Evolutionary conservation across 2,113 vertebrate species (phyloP).

Genomic region (Ictalurus punctatus): DNA sequence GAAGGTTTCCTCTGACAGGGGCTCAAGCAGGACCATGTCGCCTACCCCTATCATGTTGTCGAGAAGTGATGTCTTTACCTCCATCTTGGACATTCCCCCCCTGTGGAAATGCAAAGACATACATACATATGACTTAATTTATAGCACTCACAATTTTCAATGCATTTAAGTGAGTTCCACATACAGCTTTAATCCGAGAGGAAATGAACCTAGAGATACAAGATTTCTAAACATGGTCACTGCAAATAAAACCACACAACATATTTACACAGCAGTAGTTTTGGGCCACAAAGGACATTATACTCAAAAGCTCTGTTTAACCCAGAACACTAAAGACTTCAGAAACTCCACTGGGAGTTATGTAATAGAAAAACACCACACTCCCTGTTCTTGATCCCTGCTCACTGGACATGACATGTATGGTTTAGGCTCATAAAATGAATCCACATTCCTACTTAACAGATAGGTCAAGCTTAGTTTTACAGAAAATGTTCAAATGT

Average conservation of each 20-base stretch:
- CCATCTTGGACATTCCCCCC: conserved; percentile 87
- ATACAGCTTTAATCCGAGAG: background rate
- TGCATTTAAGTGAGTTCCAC: background rate
- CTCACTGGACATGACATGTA: conserved; percentile 53
- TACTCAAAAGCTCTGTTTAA: conserved; percentile 54
- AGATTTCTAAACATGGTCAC: conserved; percentile 59
- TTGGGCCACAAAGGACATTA: conserved; percentile 48
- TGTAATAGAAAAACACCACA: conserved; percentile 56
- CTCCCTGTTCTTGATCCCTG: conserved; percentile 51
- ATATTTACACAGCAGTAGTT: conserved; percentile 64
- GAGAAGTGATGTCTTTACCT: conserved; percentile 94
- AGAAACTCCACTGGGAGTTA: conserved; percentile 60
- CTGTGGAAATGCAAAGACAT: conserved; percentile 44
- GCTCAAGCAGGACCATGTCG: conserved; percentile 97
- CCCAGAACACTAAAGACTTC: conserved; percentile 40
- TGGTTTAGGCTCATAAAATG: conserved; percentile 48
- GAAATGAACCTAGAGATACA: conserved; percentile 15
- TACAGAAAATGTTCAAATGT: background rate
- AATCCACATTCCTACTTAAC: conserved; percentile 28
- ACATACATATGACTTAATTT: conserved; percentile 23
- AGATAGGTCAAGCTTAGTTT: background rate
- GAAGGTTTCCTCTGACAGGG: conserved; percentile 88
- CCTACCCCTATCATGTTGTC: conserved; percentile 98
- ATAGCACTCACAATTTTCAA: conserved; percentile 7
- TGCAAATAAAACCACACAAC: conserved; percentile 60